Evolutionary conservation across 2,113 vertebrate genomes (phyloP), one percentile per base, ranked within the genome.

Genomic region (Apeltes quadracus): DNA sequence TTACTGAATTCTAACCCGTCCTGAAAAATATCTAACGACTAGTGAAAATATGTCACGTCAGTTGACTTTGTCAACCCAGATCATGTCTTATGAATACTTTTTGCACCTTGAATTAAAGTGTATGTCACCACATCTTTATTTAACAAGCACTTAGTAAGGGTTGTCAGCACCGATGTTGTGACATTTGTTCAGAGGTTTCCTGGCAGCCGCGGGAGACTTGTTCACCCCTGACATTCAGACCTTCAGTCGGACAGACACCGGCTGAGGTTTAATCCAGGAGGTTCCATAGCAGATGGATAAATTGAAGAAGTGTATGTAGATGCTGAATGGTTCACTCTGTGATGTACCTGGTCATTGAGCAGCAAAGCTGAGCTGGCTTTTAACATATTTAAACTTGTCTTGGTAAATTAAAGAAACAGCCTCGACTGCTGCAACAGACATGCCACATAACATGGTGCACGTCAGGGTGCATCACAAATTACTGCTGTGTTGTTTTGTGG

Each of bases 371-470:
- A n/a, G 57, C 39, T 54, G 69, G 88, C 89, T 92, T 89, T 89
- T 90, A 87, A 81, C 68, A 51, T 88, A 84, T 88, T 90, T 83
- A 61, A 86, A 73, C 86, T 79, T 90, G 90, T 88, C 89, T 50
- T 53, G 48, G 72, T 76, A 69, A 86, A 90, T 91, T 89, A 90
- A 75, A 87, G 69, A 88, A 88, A 82, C 86, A 72, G 85, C 29
- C 75, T 50, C 65, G 63, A 87, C 63, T 64, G 72, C 73, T 54
- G 73, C 77, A 67, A 25, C 10, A 74, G 89, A 88, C 85, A 85
- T 84, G 81, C 77, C 71, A 78, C 76, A 25, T 81, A 84, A 84
- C 87, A 82, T 67, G 76, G 72, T 74, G 32, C 69, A 75, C 68
- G 89, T 90, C 90, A 85, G 61, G 71, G 44, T 56, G 27, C 69